Evolutionary conservation across 2,888 invertebrate species (phyloP).

Genomic region (Scrobipalpa atriplicella): DNA sequence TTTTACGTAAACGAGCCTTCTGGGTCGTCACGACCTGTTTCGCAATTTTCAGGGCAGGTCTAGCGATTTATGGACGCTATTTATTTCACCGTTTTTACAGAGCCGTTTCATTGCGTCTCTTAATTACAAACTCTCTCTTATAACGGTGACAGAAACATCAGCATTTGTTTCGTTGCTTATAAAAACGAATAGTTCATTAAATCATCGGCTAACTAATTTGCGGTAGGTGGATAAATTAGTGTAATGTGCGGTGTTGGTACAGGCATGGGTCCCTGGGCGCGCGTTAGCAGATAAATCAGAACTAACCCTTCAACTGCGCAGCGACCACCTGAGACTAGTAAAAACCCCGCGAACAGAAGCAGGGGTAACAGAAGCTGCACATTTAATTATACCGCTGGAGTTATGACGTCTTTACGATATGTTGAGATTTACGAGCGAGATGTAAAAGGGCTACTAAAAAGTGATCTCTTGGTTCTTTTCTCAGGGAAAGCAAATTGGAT

Average conservation of each 20-base stretch:
- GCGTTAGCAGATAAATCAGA: constrained; percentile 77
- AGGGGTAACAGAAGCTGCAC: constrained; percentile 1
- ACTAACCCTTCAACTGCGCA: constrained; percentile 77
- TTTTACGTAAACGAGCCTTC: constrained; percentile 16
- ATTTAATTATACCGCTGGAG: constrained; percentile 19
- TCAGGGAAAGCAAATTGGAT: neutral
- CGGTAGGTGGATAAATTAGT: constrained; percentile 60
- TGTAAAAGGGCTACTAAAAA: constrained; percentile 24
- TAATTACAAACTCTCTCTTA: neutral
- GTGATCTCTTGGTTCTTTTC: constrained; percentile 14
- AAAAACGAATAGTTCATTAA: constrained; percentile 43
- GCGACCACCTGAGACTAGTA: constrained; percentile 80
- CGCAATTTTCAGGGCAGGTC: constrained; percentile 18
- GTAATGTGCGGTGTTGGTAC: constrained; percentile 55
- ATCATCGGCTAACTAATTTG: constrained; percentile 51
- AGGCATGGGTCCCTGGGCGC: constrained; percentile 70
- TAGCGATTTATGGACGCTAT: constrained; percentile 16
- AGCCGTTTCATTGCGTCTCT: constrained; percentile 5
- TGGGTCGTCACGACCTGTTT: constrained; percentile 20
- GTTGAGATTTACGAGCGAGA: constrained; percentile 25
- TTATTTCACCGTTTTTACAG: constrained; percentile 11
- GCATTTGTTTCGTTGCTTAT: constrained; percentile 34
- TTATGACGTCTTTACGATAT: constrained; percentile 28
- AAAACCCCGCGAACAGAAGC: constrained; percentile 61
- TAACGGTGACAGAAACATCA: neutral